Percentiles rank a stretch among this genome's conserved stretches.
These are phyloP conservation scores for Paguma larvata DNA, from an alignment of 2,797 vertebrate genomes.

Conservation along the genomic window DNA sequence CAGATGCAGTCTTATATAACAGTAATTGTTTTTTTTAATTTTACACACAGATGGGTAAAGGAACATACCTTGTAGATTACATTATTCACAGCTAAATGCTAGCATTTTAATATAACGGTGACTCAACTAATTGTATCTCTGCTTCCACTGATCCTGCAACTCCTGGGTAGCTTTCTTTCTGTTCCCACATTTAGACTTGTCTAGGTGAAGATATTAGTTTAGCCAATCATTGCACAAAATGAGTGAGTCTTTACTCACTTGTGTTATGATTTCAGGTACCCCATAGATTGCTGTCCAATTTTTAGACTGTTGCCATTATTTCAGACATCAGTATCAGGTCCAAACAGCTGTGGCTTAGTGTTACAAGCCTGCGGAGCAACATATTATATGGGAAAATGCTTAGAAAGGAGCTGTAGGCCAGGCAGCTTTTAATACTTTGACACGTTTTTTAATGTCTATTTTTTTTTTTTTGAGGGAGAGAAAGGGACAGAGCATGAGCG, in stretches of 20 bases:
- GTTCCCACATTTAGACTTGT: background rate
- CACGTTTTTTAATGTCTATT: too few species aligned
- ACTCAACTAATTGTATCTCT: background rate
- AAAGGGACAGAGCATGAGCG: too few species aligned
- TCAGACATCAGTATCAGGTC: background rate
- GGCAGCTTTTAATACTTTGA: background rate
- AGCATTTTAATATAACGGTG: background rate
- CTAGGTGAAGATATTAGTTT: background rate
- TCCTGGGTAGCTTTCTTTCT: background rate
- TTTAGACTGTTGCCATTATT: background rate
- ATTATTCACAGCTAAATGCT: constrained; percentile 19
- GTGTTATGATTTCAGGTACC: background rate
- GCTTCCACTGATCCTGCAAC: background rate
- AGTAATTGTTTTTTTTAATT: background rate
- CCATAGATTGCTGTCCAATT: background rate
- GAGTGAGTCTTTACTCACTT: background rate
- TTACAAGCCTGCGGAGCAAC: background rate
- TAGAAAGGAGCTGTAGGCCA: background rate
- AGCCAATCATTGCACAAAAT: background rate
- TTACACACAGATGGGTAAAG: background rate
- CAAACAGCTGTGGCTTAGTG: background rate
- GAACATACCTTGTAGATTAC: background rate
- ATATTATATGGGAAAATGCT: background rate
- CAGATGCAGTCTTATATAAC: background rate
- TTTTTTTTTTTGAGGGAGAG: too few species aligned